Evolutionary conservation across 2,888 invertebrate genomes (phyloP), one percentile per base, ranked within the genome.

Genomic region (Drosophila silvestris): DNA sequence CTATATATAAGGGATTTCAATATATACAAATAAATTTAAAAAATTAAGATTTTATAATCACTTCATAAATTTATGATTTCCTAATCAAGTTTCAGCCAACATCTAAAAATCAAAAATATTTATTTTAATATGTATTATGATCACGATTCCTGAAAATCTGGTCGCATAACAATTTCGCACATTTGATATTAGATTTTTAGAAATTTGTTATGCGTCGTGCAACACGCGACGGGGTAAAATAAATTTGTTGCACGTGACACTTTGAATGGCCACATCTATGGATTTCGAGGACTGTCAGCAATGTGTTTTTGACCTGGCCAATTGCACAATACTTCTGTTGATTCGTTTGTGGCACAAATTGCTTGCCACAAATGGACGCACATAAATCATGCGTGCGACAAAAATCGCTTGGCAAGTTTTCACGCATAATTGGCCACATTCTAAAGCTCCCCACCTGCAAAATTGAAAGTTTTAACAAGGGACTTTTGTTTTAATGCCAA

Each of bases 201-300:
- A 59, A 61, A 63, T 28, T 70, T 35, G 56, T 70, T 39, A 62
- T 51, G 30, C 41, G 41, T 22, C 19, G 52, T 56, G 52, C 60
- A 53, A 35, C 39, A 61, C 28, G 54, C 57, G n/a, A 26, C 22
- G 26, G 30, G 47, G 50, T 41, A 22, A 62, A 72, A 84, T 77
- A 82, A 86, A 86, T 86, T 77, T 71, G 76, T 61, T 72, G 88
- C 83, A 85, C 83, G 85, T 85, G 88, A 77, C 70, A 70, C 67
- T 68, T 72, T 70, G 64, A 79, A 81, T 81, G 63, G 69, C 77
- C 81, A 61, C 80, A 70, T 44, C 47, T 22, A 71, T 51, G 75
- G 66, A 63, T 75, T 75, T 58, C 19, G 22, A 61, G 66, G 59
- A 53, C 30, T 70, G 70, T 44, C 50, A 56, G 51, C 52, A 65